These are phyloP conservation scores for Perognathus longimembris DNA, from an alignment of 2,113 vertebrate genomes.

Conservation along the genomic window DNA sequence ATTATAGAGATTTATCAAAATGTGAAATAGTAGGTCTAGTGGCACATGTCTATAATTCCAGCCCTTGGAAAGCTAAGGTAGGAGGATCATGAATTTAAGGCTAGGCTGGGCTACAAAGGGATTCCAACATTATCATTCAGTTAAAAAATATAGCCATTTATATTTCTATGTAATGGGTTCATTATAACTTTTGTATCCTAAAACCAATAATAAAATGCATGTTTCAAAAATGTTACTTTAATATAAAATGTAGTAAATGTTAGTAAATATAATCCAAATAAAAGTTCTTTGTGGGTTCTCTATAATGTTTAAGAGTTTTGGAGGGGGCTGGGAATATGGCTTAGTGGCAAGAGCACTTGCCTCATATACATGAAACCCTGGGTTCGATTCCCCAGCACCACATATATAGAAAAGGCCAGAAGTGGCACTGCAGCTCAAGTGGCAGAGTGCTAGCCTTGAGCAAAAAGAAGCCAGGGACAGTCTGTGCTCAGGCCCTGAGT, in stretches of 20 bases:
- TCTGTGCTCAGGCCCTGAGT: no score
- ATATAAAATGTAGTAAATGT: slow-evolving; percentile 20
- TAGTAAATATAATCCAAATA: neutral
- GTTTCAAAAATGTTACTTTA: slow-evolving; percentile 47
- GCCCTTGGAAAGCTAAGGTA: neutral
- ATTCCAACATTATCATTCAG: neutral
- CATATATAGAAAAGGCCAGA: no score
- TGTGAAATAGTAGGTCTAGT: neutral
- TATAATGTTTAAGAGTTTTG: neutral
- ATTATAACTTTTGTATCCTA: slow-evolving; percentile 25
- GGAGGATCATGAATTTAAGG: neutral
- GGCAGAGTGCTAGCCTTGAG: no score
- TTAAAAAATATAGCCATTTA: slow-evolving; percentile 16
- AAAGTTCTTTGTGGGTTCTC: neutral
- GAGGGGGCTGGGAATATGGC: no score
- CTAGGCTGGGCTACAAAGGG: neutral
- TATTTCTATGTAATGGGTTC: slow-evolving; percentile 11
- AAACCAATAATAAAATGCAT: slow-evolving; percentile 14
- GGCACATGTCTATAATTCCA: no score
- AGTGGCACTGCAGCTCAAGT: no score
- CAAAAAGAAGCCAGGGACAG: no score
- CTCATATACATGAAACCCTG: no score
- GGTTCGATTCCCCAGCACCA: no score
- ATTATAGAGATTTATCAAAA: slow-evolving; percentile 4
- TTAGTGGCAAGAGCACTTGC: no score